Evolutionary conservation across 1,140 invertebrate species (phyloP), one percentile per base, ranked within the genome.

Genomic region (Drosophila miranda): DNA sequence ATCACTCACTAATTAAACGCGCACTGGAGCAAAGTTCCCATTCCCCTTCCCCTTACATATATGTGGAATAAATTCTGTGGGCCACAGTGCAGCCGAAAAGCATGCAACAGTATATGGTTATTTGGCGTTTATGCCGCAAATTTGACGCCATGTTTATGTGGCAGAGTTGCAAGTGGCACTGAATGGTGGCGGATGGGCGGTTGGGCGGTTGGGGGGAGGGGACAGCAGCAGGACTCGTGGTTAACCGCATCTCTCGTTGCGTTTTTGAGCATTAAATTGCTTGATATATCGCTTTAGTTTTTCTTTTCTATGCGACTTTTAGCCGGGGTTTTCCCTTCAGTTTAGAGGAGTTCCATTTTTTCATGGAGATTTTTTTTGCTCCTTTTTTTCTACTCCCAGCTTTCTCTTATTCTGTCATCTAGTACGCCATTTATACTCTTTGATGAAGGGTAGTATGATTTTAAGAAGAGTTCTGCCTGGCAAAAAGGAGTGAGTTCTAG

Each of bases 181-280:
- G 19, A 19, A 26, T 26, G 23, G 23, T 5, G 26, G 23, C 1
- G 30, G 67, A 19, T 19, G 1, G 21, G 9, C 1, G 6, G 6
- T 14, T 16, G 30, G 14, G 16, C 21, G 38, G 14, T 46, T 16
- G 11, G 13, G 13, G 30, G 21, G 2, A 41, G 26, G 7, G 6
- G 1, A 1, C 1, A 2, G 11, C 19, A 45, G 26, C 28, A 23
- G 45, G 26, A 11, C 41, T 26, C 45, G 68, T 62, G 80, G 73
- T 50, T 54, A 68, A 76, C 66, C 71, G 48, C 75, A 78, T 52
- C 57, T 52, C 60, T 60, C 53, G 71, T 61, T 78, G 81, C 77
- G 55, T 77, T 84, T 81, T 78, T 87, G 51, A 81, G 82, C 81
- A 86, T 86, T 87, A 86, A 86, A 86, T 86, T 81, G 81, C 82